Evolutionary conservation across 2,888 invertebrate genomes (phyloP).

Genomic region (Xiphydria camelus): DNA sequence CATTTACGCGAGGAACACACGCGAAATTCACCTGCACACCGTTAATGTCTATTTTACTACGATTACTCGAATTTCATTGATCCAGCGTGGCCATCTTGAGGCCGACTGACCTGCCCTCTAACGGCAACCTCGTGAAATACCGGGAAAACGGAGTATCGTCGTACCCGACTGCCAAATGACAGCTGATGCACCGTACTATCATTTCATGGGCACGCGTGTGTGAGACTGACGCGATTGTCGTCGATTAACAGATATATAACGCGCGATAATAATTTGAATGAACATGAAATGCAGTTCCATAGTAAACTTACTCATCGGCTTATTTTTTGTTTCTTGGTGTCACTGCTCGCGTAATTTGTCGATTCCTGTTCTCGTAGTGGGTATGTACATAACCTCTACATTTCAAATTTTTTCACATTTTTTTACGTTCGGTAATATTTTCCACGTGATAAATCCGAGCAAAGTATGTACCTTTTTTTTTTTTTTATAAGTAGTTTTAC

Average conservation of each 20-base stretch:
- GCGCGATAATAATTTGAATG: background rate
- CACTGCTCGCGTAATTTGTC: background rate
- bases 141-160: background rate
- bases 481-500: too few species aligned
- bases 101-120: constrained; percentile 61
- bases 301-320: background rate
- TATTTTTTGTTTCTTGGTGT: background rate
- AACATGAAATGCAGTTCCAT: background rate
- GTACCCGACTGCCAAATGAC: constrained; percentile 20
- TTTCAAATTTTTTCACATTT: too few species aligned
- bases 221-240: background rate
- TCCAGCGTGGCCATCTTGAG: constrained; percentile 73
- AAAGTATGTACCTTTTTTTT: too few species aligned
- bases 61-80: constrained; percentile 69
- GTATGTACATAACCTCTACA: background rate
- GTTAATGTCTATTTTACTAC: constrained; percentile 52
- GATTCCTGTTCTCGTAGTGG: background rate
- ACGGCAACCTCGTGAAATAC: constrained; percentile 50
- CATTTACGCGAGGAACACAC: constrained; percentile 52
- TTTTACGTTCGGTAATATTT: too few species aligned
- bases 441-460: too few species aligned
- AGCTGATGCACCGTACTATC: constrained; percentile 28
- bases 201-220: background rate
- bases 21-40: constrained; percentile 37
- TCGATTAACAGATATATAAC: background rate